These are phyloP conservation scores for Tetraodon nigroviridis DNA, from an alignment of 2,113 vertebrate genomes.

Conservation along the genomic window DNA sequence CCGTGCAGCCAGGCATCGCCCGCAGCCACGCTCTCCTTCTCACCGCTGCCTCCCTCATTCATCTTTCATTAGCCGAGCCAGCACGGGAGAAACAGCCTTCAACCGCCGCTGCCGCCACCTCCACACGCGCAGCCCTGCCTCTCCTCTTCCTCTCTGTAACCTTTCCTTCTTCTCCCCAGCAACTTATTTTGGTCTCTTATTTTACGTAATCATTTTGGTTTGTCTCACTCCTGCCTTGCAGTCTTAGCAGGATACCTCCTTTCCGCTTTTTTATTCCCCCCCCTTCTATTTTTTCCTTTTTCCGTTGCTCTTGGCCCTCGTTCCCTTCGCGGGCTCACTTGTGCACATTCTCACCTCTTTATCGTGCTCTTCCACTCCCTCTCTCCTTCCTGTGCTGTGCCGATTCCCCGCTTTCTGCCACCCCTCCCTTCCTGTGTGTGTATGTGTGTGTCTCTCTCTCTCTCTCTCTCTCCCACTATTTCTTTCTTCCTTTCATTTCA, in stretches of 20 bases:
- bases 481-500: conserved; percentile 68
- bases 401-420: conserved; percentile 17
- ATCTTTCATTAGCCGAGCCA: conserved; percentile 72
- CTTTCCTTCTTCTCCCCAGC: conserved; percentile 8
- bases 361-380: conserved; percentile 40
- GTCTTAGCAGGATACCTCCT: conserved; percentile 48
- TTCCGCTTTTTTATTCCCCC: conserved; percentile 4
- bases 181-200: conserved; percentile 47
- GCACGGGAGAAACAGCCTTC: conserved; percentile 59
- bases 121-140: conserved; percentile 21
- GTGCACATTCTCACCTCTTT: conserved; percentile 65
- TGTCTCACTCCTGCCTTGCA: conserved; percentile 61
- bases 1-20: conserved; percentile 61
- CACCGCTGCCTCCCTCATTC: conserved; percentile 70
- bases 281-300: conserved; percentile 22
- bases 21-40: conserved; percentile 64
- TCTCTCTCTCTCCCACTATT: conserved; percentile 43
- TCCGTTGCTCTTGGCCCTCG: conserved; percentile 45
- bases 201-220: conserved; percentile 60
- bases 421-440: conserved; percentile 26
- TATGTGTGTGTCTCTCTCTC: no score
- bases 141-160: conserved; percentile 35
- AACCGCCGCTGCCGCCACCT: not conserved
- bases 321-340: conserved; percentile 54
- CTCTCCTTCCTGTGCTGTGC: conserved; percentile 29